Evolutionary conservation across 1,140 invertebrate species (phyloP).

Genomic region (Neodiprion fabricii): DNA sequence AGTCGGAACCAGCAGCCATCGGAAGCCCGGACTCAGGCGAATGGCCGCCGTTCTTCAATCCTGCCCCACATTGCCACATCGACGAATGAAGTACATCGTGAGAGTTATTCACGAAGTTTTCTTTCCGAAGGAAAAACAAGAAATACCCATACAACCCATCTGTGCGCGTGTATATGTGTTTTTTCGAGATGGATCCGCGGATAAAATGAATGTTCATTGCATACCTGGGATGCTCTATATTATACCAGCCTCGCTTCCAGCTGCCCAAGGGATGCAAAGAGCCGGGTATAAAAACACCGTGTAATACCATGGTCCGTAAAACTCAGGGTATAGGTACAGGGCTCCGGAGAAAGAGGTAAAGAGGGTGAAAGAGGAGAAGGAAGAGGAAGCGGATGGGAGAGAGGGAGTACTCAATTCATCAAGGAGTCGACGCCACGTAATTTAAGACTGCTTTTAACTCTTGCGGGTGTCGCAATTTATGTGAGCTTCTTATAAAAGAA

Average conservation of each 20-base stretch:
- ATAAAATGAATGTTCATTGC: not conserved
- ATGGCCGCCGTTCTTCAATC: too few species aligned
- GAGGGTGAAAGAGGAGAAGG: slow-evolving; percentile 20
- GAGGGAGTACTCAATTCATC: slow-evolving; percentile 62
- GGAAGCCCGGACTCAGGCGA: not conserved
- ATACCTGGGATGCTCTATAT: too few species aligned
- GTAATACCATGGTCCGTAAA: slow-evolving; percentile 38
- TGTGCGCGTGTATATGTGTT: not conserved
- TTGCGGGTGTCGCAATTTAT: slow-evolving; percentile 62
- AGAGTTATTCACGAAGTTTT: not conserved
- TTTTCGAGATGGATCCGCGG: not conserved
- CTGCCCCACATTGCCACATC: too few species aligned
- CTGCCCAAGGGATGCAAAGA: slow-evolving; percentile 30
- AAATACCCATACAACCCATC: too few species aligned
- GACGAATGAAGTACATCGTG: too few species aligned
- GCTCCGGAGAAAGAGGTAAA: slow-evolving; percentile 23
- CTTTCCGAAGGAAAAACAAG: not conserved
- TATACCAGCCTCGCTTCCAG: not conserved
- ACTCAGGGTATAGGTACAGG: slow-evolving; percentile 14
- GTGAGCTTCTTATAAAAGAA: slow-evolving; percentile 63
- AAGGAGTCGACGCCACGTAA: slow-evolving; percentile 61
- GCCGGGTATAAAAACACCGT: slow-evolving; percentile 48
- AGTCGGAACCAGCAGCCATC: not conserved
- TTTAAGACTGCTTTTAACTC: slow-evolving; percentile 65
- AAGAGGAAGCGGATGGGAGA: slow-evolving; percentile 10